phyloP scores from a whole-genome alignment of 2,888 invertebrate genomes.

The Sesamia inferens region DNA sequence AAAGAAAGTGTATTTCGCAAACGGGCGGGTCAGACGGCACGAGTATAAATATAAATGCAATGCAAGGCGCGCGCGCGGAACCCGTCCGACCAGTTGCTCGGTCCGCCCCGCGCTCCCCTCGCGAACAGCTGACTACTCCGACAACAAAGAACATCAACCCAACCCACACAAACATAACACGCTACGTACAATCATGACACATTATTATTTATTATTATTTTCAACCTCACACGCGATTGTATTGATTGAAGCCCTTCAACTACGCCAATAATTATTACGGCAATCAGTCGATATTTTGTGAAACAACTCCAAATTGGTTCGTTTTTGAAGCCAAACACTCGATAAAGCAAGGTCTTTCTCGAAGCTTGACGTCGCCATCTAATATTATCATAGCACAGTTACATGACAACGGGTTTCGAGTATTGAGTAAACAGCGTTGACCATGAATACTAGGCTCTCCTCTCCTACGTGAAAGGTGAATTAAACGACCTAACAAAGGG shows the following conservation, averaged over 20 bases:
- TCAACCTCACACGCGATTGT: slow-evolving; percentile 55
- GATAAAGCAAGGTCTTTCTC: slow-evolving; percentile 20
- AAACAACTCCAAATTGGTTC: slow-evolving; percentile 19
- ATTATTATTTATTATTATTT: slow-evolving; percentile 63
- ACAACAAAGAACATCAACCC: slow-evolving; percentile 84
- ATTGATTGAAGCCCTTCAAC: slow-evolving; percentile 51
- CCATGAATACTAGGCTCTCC: slow-evolving; percentile 72
- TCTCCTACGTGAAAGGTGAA: slow-evolving; percentile 72
- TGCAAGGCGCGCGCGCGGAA: slow-evolving; percentile 70
- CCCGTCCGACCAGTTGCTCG: slow-evolving; percentile 75
- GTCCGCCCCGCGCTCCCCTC: slow-evolving; percentile 65
- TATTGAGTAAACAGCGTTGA: slow-evolving; percentile 76
- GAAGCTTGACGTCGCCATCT: slow-evolving; percentile 40
- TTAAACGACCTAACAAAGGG: slow-evolving; percentile 77
- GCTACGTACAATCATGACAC: slow-evolving; percentile 63
- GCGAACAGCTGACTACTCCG: slow-evolving; percentile 84
- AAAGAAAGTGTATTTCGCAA: slow-evolving; percentile 41
- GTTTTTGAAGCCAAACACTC: slow-evolving; percentile 24
- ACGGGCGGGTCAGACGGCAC: slow-evolving; percentile 38
- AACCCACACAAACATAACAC: slow-evolving; percentile 68
- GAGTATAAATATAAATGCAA: slow-evolving; percentile 52
- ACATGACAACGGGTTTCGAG: slow-evolving; percentile 52
- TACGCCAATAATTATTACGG: slow-evolving; percentile 13
- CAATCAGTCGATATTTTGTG: slow-evolving; percentile 31
- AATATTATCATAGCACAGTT: slow-evolving; percentile 41